These are phyloP conservation scores for Takifugu bimaculatus DNA, from an alignment of 2,113 vertebrate genomes.

Conservation along the genomic window DNA sequence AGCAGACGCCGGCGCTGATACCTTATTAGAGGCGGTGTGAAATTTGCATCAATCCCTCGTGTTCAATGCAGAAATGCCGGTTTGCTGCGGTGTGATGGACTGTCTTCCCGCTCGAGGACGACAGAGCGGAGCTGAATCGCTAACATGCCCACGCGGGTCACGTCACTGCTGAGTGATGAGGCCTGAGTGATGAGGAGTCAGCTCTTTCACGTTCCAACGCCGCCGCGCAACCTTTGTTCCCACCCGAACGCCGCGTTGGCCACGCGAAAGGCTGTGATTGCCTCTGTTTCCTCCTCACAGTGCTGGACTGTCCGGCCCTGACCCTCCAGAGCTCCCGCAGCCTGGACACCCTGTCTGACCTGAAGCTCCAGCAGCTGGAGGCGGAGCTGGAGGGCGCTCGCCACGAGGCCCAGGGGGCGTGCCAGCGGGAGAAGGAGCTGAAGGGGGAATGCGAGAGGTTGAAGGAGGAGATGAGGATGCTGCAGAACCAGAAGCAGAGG, in stretches of 20 bases:
- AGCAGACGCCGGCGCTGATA: slow-evolving; percentile 29
- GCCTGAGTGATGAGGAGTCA: slow-evolving; percentile 48
- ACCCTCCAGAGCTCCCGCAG: slow-evolving; percentile 82
- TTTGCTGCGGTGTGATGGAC: slow-evolving; percentile 10
- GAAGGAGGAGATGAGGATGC: slow-evolving; percentile 85
- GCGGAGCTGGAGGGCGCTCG: slow-evolving; percentile 87
- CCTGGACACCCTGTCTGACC: slow-evolving; percentile 77
- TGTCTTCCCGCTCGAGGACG: slow-evolving; percentile 62
- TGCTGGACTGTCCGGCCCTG: slow-evolving; percentile 78
- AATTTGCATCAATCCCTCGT: not conserved
- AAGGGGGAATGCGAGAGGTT: slow-evolving; percentile 86
- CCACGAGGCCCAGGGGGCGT: slow-evolving; percentile 85
- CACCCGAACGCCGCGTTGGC: not conserved
- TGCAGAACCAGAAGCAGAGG: slow-evolving; percentile 80
- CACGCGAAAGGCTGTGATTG: not conserved
- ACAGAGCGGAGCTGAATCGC: slow-evolving; percentile 66
- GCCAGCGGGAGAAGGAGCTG: slow-evolving; percentile 88
- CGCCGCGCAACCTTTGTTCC: slow-evolving; percentile 4
- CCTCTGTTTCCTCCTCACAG: slow-evolving; percentile 34
- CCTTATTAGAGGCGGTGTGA: slow-evolving; percentile 10
- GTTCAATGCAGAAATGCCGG: not conserved
- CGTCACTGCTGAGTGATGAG: slow-evolving; percentile 43
- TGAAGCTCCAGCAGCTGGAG: slow-evolving; percentile 82
- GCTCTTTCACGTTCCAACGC: slow-evolving; percentile 22
- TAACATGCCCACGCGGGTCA: slow-evolving; percentile 63